phyloP scores from a whole-genome alignment of 2,797 vertebrate genomes.

The Pipistrellus pipistrellus region DNA sequence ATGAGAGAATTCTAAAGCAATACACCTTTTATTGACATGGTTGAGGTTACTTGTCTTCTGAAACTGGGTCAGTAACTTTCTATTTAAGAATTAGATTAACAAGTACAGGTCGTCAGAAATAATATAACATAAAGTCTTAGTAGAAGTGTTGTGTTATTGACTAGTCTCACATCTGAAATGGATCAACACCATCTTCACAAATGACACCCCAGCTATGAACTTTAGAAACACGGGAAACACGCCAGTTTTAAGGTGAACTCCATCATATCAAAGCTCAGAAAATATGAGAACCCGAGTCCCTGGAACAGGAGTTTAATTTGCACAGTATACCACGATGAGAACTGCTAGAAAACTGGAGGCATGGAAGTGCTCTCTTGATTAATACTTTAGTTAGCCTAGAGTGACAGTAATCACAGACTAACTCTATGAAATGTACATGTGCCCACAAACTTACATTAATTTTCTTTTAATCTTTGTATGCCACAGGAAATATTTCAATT shows the following conservation, averaged over 20 bases:
- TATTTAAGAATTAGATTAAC: conserved; percentile 19
- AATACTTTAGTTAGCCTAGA: conserved; percentile 82
- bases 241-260: background rate
- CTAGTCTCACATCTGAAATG: conserved; percentile 21
- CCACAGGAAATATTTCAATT: conserved; percentile 84
- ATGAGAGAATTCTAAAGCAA: background rate
- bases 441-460: conserved; percentile 82
- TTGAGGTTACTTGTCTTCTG: conserved; percentile 5
- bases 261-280: conserved; percentile 9
- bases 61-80: background rate
- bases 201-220: background rate
- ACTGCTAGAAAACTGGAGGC: background rate
- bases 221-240: background rate
- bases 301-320: conserved; percentile 69
- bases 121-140: background rate
- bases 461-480: conserved; percentile 88
- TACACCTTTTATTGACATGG: background rate
- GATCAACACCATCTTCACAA: background rate
- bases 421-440: conserved; percentile 78
- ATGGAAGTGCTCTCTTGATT: conserved; percentile 45
- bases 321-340: conserved; percentile 21
- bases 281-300: background rate
- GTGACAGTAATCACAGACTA: conserved; percentile 76
- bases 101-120: background rate
- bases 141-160: conserved; percentile 5